Evolutionary conservation across 2,888 invertebrate species (phyloP).

Genomic region (Epiblema foenella): DNA sequence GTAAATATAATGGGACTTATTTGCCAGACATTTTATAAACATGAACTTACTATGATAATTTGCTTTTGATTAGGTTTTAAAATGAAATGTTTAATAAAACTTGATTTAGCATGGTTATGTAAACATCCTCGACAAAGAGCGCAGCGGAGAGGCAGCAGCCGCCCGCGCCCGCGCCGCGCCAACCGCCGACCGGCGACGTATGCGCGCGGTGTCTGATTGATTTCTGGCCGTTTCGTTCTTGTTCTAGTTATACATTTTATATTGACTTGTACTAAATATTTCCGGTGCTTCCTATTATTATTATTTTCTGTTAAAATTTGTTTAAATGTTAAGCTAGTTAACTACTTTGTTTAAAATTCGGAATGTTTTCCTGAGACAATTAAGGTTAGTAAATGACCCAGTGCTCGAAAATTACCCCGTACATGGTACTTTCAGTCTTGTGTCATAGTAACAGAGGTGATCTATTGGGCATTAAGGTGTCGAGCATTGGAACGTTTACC

Average conservation of each 20-base stretch:
- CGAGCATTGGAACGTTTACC: no score
- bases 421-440: no score
- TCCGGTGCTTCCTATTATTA: constrained; percentile 82
- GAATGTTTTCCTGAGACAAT: constrained; percentile 60
- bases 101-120: constrained; percentile 8
- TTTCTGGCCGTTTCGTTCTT: constrained; percentile 56
- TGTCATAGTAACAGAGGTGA: no score
- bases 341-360: constrained; percentile 70
- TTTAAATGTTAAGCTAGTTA: constrained; percentile 76
- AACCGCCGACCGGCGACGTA: background rate
- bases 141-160: constrained; percentile 13
- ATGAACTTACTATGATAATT: constrained; percentile 8
- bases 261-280: constrained; percentile 68
- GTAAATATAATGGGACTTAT: constrained; percentile 54
- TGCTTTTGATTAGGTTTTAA: constrained; percentile 20
- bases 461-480: no score
- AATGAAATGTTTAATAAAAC: background rate
- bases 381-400: no score
- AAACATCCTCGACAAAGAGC: background rate
- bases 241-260: constrained; percentile 63
- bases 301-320: constrained; percentile 81
- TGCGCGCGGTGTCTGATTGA: constrained; percentile 20
- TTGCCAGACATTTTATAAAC: constrained; percentile 40
- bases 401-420: no score
- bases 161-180: constrained; percentile 5